Evolutionary conservation across 2,113 vertebrate species (phyloP), one percentile per base, ranked within the genome.

Genomic region (Eira barbara): DNA sequence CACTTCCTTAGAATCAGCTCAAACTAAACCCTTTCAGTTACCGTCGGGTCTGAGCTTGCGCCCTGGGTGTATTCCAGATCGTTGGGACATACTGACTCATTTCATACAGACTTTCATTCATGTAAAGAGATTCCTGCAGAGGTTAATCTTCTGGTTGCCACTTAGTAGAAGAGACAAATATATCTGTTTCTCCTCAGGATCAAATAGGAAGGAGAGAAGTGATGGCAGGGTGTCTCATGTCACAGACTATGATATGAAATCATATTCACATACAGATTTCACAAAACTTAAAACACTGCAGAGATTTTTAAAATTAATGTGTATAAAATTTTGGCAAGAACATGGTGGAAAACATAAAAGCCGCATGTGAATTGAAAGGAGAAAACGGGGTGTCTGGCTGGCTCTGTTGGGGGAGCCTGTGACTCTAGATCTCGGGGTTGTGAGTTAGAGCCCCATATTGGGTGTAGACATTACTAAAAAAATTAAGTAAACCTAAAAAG

Each of bases 211-310:
- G 15, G 47, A 12, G 42, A 36, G 49, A 78, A 52, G 36, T 31
- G 14, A 31, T 39, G 47, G 57, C 34, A 94, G 14, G 29, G 14
- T 15, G 52, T 52, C 15, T 52, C 49, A 52, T 88, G 81, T 89
- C 14, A 42, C 5, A 91, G 71, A 59, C 20, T 80, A 4, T 23
- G 11, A 14, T 79, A 95, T n/a, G 55, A 94, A 91, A 55, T 87
- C 39, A 80, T 2, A 59, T 55, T 84, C n/a, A 88, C 36, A 47
- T 78, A 65, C 14, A 31, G 80, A 93, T 81, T 81, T 86, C 71
- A 91, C 23, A 94, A 93, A 39, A 89, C 69, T 78, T 82, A 76
- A 95, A 96, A 61, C 20, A 94, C 39, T 67, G 18, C 45, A 96
- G 36, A 55, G 83, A 84, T 80, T 79, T 79, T 88, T 13, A 13